These are phyloP conservation scores for Hoplostethus mediterraneus DNA, from an alignment of 2,797 vertebrate species.

Conservation along the genomic window DNA sequence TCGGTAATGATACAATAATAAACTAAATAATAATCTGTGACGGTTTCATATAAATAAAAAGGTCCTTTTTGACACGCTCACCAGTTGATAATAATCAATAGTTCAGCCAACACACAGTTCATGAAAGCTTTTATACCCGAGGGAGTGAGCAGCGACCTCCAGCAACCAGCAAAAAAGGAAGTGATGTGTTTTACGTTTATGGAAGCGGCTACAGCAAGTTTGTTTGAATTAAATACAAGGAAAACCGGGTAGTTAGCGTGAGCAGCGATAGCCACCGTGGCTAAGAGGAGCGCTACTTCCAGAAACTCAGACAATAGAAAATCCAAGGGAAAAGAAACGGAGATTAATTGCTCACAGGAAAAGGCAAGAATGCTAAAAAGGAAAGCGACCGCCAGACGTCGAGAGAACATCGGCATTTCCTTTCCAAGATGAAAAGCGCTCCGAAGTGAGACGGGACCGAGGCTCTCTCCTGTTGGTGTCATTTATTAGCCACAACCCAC, in stretches of 20 bases:
- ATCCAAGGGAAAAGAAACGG: background rate
- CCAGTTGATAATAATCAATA: constrained; percentile 12
- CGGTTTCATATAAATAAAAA: constrained; percentile 20
- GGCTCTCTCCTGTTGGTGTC: background rate
- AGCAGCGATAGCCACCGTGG: background rate
- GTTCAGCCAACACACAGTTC: background rate
- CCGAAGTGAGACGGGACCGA: background rate
- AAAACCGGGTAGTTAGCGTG: background rate
- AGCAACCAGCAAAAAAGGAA: constrained; percentile 20
- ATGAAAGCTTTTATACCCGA: background rate
- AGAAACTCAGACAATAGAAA: too few relatives aligned
- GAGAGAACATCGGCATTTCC: background rate
- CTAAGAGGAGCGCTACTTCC: background rate
- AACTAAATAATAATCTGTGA: constrained; percentile 25
- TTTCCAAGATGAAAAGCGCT: background rate
- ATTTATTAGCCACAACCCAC: too few relatives aligned
- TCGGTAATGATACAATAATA: constrained; percentile 18
- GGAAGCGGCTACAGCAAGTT: background rate
- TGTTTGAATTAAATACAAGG: background rate
- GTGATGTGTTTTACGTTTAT: constrained; percentile 7
- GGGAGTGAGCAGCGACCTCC: too few relatives aligned
- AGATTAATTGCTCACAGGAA: background rate
- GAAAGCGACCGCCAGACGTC: constrained; percentile 3
- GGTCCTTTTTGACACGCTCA: constrained; percentile 12
- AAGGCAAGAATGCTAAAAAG: background rate